Base-by-base conservation (phyloP, 37 sponge, comb jelly and placozoan species). In the Cladorhizidae sp. region DNA sequence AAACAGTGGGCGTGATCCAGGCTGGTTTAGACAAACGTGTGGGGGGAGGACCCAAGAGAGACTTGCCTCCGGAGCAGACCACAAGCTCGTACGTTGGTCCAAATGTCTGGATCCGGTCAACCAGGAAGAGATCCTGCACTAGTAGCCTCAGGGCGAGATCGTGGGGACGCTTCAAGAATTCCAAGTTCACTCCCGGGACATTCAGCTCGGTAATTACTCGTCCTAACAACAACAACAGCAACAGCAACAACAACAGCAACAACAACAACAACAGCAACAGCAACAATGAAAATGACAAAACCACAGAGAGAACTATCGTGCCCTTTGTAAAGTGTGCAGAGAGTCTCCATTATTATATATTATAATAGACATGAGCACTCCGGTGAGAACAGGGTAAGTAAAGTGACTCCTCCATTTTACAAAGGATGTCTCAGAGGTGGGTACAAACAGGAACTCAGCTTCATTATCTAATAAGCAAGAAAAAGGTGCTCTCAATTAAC, bases 11-110 rank as follows among this genome's bases (percentile, higher is more conserved):
- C 7, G 67, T 32, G 67, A 36, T 65, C 23, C 6, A 1, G 1
- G 25, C 43, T 9, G 71, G 58, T 17, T 15, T 22, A 2, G 74
- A 7, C n/a, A n/a, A n/a, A 35, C 2, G 22, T 1, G 41, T 49
- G 2, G 72, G 72, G 36, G 74, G 29, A 33, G 49, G 36, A 18
- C 56, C 56, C 33, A 39, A 32, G 14, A 70, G 51, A 26, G 64
- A 61, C n/a, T 28, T 62, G 8, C 85, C 86, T 57, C 85, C 81
- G 64, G 93, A 88, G 56, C 93, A 92, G 32, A 84, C 67, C 26
- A 93, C 80, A 0, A 91, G 71, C 37, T 97, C 97, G 33, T 86
- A 94, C 33, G 86, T 81, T n/a, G 92, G 86, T 0, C 97, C 97
- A 79, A 85, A 92, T 29, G 42, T 67, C 70, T 94, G 97, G n/a